A percentile compares a stretch with the other conserved stretches of the same genome.
phyloP scores from a whole-genome alignment of 2,797 vertebrate genomes.

The Manis crassicaudata region DNA sequence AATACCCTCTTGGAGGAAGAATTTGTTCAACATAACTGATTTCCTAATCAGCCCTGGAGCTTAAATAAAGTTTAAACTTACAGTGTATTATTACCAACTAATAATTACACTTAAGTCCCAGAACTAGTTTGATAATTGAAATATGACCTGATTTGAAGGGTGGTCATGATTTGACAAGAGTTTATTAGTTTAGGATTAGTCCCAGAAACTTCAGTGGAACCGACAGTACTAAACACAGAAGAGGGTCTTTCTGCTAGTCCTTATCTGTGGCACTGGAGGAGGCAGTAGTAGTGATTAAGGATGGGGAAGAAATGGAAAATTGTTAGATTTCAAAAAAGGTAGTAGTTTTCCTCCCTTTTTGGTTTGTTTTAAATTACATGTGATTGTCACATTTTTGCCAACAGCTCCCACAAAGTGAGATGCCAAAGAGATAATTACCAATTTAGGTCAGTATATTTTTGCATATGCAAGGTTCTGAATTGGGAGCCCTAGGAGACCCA shows the following conservation, averaged over 20 bases:
- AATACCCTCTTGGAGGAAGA: neutral
- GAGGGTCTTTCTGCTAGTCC: neutral
- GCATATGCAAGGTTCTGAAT: neutral
- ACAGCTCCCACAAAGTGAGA: neutral
- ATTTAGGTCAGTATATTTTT: constrained; percentile 3
- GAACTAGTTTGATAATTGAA: constrained; percentile 32
- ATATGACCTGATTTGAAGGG: neutral
- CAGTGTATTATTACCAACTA: neutral
- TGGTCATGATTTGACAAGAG: neutral
- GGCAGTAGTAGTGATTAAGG: constrained; percentile 6
- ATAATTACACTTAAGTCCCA: constrained; percentile 6
- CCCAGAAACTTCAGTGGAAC: neutral
- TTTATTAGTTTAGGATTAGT: neutral
- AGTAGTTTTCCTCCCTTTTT: constrained; percentile 26
- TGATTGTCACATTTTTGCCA: neutral
- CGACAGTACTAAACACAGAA: neutral
- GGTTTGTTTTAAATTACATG: constrained; percentile 8
- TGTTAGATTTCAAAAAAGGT: neutral
- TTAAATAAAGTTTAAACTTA: constrained; percentile 18
- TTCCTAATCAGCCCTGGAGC: neutral
- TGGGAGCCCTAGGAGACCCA: neutral
- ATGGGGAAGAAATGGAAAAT: neutral
- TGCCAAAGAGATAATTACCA: neutral
- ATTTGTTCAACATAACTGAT: neutral
- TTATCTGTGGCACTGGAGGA: neutral